Conservation (phyloP, 2,888 invertebrate species). For the Uloborus plumipes region DNA sequence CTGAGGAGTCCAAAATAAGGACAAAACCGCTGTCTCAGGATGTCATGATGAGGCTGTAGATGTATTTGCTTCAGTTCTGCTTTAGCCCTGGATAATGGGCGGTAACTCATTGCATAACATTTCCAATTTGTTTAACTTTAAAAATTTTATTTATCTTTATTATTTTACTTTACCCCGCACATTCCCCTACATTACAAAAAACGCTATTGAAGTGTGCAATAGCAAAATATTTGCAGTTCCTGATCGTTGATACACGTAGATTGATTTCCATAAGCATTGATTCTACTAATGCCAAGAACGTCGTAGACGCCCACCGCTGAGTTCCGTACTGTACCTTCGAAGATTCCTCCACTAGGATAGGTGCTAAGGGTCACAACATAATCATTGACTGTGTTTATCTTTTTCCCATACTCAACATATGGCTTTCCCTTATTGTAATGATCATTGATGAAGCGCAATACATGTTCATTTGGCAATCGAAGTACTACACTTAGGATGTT, state of each 20-base stretch:
- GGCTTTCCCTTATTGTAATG: slow-evolving; percentile 43
- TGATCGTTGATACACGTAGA: slow-evolving; percentile 70
- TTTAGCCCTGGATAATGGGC: too few relatives aligned
- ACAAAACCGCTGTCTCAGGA: too few relatives aligned
- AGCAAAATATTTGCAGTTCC: slow-evolving; percentile 70
- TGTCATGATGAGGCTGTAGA: too few relatives aligned
- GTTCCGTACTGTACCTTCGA: slow-evolving; percentile 82
- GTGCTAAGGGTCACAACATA: slow-evolving; percentile 78
- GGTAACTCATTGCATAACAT: too few relatives aligned
- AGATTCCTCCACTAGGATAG: slow-evolving; percentile 79
- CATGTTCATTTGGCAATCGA: slow-evolving; percentile 51
- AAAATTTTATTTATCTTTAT: too few relatives aligned
- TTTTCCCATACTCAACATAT: slow-evolving; percentile 39
- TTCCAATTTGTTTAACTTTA: too few relatives aligned
- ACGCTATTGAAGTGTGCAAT: slow-evolving; percentile 67
- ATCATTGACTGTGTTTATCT: slow-evolving; percentile 69
- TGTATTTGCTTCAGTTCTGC: too few relatives aligned
- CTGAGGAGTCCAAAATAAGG: too few relatives aligned
- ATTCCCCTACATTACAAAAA: too few relatives aligned
- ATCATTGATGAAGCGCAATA: slow-evolving; percentile 43
- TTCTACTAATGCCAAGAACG: slow-evolving; percentile 76
- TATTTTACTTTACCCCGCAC: too few relatives aligned
- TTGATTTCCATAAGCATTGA: slow-evolving; percentile 72
- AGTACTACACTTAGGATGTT: slow-evolving; percentile 22
- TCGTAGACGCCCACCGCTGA: slow-evolving; percentile 47